Evolutionary conservation across 2,797 vertebrate species (phyloP), one percentile per base, ranked within the genome.

Genomic region (Darevskia nairensis): DNA sequence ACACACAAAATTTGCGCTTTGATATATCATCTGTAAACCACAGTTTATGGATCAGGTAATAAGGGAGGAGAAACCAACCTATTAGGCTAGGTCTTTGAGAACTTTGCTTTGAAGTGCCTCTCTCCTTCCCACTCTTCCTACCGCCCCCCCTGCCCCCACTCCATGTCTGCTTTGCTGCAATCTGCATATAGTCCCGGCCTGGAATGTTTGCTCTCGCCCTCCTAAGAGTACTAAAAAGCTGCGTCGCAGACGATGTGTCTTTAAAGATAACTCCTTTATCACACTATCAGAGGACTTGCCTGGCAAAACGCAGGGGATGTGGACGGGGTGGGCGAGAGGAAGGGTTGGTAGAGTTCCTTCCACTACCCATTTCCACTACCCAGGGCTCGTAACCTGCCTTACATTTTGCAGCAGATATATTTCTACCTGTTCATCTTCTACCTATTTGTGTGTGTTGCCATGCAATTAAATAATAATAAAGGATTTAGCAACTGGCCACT

Each of bases 21-120:
- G 46, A 75, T 39, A 2, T 39, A 74, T 46, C 59, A 35, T 66
- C 4, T 32, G n/a, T 75, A 78, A 71, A 59, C 9, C 44, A 13
- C 32, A 29, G 25, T 83, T 95, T 89, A 95, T 87, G 90, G 90
- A 83, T 88, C 90, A 93, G 93, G 93, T 92, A 95, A 95, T 87
- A 91, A 93, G 87, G 11, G 76, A 91, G 86, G 35, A 8, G 1
- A 77, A 92, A 87, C 89, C 93, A 91, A 89, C 88, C 7, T 90
- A 84, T 64, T 17, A 90, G 79, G 0, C 66, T 0, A 55, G 10
- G 76, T 55, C 86, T 0, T 89, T 4, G 75, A 68, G 69, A 64
- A 66, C 88, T 74, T 61, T 7, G 80, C 75, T 21, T 88, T 29
- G 29, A 11, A 3, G 25, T 80, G 8, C 41, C 21, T 7, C 23